Evolutionary conservation across 2,797 vertebrate species (phyloP).

Genomic region (Apogon hyalosoma): DNA sequence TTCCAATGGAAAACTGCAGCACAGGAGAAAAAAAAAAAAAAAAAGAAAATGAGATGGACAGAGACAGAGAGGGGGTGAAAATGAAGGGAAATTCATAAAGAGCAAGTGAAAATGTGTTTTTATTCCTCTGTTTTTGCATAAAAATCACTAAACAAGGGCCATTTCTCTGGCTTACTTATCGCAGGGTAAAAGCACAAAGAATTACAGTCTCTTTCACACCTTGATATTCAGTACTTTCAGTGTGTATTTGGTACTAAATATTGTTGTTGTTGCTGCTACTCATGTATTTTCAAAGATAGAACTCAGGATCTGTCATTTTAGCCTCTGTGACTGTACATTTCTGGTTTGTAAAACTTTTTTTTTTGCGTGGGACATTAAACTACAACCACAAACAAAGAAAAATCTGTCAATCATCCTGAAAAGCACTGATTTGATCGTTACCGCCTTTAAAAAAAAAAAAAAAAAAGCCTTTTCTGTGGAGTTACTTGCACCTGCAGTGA

Average conservation of each 20-base stretch:
- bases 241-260: conserved; percentile 2
- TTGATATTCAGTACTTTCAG: conserved; percentile 5
- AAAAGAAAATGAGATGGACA: conserved; percentile 3
- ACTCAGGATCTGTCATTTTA: conserved; percentile 3
- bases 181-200: conserved; percentile 50
- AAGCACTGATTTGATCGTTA: background rate
- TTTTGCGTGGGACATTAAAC: background rate
- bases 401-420: background rate
- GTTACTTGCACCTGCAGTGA: background rate
- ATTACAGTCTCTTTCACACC: conserved; percentile 33
- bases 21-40: background rate
- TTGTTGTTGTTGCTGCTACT: background rate
- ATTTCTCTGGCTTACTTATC: conserved; percentile 35
- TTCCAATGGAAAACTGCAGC: conserved; percentile 67
- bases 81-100: conserved; percentile 26
- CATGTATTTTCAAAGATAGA: background rate
- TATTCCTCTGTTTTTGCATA: background rate
- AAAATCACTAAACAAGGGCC: conserved; percentile 21
- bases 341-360: background rate
- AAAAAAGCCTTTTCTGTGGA: background rate
- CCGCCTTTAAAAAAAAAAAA: background rate
- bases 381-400: background rate
- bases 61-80: conserved; percentile 17
- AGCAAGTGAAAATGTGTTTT: conserved; percentile 31
- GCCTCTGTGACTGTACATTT: background rate